Base-by-base conservation (phyloP, 2,888 invertebrate species). In the Nomada flava region DNA sequence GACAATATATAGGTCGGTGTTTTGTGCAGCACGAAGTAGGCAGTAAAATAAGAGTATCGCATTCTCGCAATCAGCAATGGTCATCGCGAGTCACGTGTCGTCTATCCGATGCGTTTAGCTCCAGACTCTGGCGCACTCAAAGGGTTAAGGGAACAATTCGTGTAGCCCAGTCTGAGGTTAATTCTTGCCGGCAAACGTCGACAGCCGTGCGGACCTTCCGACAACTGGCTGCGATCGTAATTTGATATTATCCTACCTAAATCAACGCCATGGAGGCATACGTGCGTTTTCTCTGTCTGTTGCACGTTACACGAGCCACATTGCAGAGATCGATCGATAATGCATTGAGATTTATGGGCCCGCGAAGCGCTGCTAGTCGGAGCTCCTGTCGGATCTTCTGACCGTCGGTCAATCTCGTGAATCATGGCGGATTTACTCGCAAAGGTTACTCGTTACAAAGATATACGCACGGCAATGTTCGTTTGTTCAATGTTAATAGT, bases 321-420 rank as follows among this genome's bases (percentile, higher is more conserved):
- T 70, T 55, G 74, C 47, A 42, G 57, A 76, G 68, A 73, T 78
- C 84, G 84, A 87, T 88, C 88, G 87, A 88, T 88, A 86, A 79
- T 86, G 82, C 89, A 88, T 87, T 89, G 88, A 88, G 87, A 88
- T 88, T 88, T 88, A 88, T 88, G 82, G 89, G 82, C 77, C 84
- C 86, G 82, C 68, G 85, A 86, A 83, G 76, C 79, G 82, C 73
- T 76, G 70, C 76, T 80, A 73, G 72, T 73, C 76, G 75, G 69
- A 71, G 81, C 79, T 76, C 79, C 75, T 85, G 88, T 87, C 82
- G 83, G 85, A 86, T 87, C 88, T 88, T 81, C 75, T 76, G 86
- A 77, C 76, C 88, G 85, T 81, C 77, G 87, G 87, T 87, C 86
- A 85, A 88, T 88, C 88, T 83, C 88, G 79, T 88, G 88, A 88